Evolutionary conservation across 2,888 invertebrate genomes (phyloP), one percentile per base, ranked within the genome.

Genomic region (Conus canariensis): DNA sequence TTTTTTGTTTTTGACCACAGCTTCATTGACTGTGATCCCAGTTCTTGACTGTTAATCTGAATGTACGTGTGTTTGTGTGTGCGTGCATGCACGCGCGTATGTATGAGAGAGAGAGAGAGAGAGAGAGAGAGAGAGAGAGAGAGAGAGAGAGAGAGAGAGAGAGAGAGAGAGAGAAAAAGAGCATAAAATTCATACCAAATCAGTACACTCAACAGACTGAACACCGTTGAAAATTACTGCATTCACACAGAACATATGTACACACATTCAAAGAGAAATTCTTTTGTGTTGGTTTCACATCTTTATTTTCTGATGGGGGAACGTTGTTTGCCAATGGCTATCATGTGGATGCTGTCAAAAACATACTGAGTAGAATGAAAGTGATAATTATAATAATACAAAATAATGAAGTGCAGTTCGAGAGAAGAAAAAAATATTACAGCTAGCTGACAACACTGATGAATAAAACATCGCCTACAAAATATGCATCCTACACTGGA

Each of bases 81-180:
- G 85, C 7, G 85, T 60, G 85, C 58, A 60, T 60, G 60, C n/a
- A 25, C 25, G 60, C n/a, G 64, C 14, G 25, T 3, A 60, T 82
- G 64, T 85, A 85, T 25, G 82, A 3, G 90, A 30, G 60, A 45
- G 85, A 59, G 85, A 16, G 80, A 45, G 87, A n/a, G 74, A 9
- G 80, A 19, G n/a, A n/a, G n/a, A n/a, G n/a, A n/a, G n/a, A n/a
- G n/a, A n/a, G n/a, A n/a, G n/a, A n/a, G n/a, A n/a, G n/a, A n/a
- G n/a, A n/a, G 87, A 87, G 87, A 87, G 87, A 87, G 87, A 87
- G 87, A 87, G 87, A 87, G 87, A 87, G 64, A 86, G 67, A 64
- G 86, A 86, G 67, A 86, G 86, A 86, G 86, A 86, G 86, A 86
- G 86, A 86, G 86, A 86, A 67, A 86, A 67, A 14, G 60, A 64